A percentile compares a stretch with the other conserved stretches of the same genome.
Evolutionary conservation across 2,113 vertebrate species (phyloP).

Genomic region (Chamaea fasciata): DNA sequence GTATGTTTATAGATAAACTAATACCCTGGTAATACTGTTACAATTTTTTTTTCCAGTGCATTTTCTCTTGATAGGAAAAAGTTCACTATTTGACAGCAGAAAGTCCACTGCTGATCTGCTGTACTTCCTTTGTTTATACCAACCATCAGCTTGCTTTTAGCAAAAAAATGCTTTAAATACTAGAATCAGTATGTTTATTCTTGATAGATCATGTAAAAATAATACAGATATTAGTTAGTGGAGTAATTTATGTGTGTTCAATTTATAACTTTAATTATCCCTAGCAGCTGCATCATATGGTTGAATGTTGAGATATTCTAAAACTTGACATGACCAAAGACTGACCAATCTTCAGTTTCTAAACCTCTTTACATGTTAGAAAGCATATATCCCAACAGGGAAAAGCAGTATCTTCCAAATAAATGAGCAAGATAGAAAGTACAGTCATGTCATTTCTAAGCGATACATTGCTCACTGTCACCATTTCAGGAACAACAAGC

Average conservation of each 20-base stretch:
- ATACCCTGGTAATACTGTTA: not conserved
- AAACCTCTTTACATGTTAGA: not conserved
- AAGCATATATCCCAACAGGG: not conserved
- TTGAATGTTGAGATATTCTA: not conserved
- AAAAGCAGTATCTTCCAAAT: not conserved
- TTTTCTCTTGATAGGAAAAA: not conserved
- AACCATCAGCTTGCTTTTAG: not conserved
- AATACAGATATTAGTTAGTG: not conserved
- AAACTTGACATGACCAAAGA: not conserved
- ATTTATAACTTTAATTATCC: not conserved
- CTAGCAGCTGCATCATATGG: not conserved
- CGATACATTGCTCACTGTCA: slow-evolving; percentile 33
- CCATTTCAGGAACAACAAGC: slow-evolving; percentile 9
- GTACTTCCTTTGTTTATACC: not conserved
- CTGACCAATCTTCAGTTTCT: not conserved
- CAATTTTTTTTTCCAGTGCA: not conserved
- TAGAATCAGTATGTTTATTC: not conserved
- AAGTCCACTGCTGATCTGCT: not conserved
- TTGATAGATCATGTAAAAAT: not conserved
- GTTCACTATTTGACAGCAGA: not conserved
- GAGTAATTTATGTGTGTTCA: not conserved
- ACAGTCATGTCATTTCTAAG: slow-evolving; percentile 35
- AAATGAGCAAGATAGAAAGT: not conserved
- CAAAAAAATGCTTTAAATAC: not conserved
- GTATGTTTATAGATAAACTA: not conserved